A percentile compares a stretch with the other conserved stretches of the same genome.
Evolutionary conservation across 1,140 invertebrate genomes (phyloP).

Genomic region (Brachionus manjavacas): DNA sequence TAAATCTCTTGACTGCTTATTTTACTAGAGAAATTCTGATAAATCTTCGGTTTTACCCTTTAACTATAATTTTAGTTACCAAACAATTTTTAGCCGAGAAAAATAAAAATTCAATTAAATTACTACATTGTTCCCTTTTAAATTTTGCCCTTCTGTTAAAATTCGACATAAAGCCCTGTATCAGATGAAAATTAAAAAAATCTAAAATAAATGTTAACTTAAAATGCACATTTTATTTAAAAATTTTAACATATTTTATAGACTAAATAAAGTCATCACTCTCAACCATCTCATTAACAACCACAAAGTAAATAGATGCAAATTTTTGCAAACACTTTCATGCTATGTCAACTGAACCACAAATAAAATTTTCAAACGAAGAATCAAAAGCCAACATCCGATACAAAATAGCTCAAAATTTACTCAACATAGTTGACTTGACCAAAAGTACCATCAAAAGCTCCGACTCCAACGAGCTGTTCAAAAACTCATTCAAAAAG

Average conservation of each 20-base stretch:
- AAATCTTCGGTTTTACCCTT: too few relatives aligned
- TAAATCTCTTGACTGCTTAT: too few relatives aligned
- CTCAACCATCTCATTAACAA: background rate
- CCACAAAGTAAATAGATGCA: background rate
- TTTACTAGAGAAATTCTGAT: too few relatives aligned
- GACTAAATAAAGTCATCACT: background rate
- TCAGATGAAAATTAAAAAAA: background rate
- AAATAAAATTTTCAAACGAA: constrained; percentile 42
- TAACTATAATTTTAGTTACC: too few relatives aligned
- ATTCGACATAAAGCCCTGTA: too few relatives aligned
- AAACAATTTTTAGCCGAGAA: too few relatives aligned
- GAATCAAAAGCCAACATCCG: constrained; percentile 40
- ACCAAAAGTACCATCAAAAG: background rate
- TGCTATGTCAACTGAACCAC: constrained; percentile 31
- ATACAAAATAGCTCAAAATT: constrained; percentile 30
- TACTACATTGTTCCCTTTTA: too few relatives aligned
- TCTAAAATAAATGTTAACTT: background rate
- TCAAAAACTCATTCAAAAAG: constrained; percentile 22
- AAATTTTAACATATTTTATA: background rate
- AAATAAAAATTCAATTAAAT: too few relatives aligned
- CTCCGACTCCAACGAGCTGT: constrained; percentile 10
- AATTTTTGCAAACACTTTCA: background rate
- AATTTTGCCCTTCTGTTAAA: too few relatives aligned
- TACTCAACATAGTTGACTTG: constrained; percentile 16
- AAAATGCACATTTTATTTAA: background rate